A percentile compares a stretch with the other conserved stretches of the same genome.
These are phyloP conservation scores for Burhinus bistriatus DNA, from an alignment of 2,113 vertebrate species.

Conservation along the genomic window DNA sequence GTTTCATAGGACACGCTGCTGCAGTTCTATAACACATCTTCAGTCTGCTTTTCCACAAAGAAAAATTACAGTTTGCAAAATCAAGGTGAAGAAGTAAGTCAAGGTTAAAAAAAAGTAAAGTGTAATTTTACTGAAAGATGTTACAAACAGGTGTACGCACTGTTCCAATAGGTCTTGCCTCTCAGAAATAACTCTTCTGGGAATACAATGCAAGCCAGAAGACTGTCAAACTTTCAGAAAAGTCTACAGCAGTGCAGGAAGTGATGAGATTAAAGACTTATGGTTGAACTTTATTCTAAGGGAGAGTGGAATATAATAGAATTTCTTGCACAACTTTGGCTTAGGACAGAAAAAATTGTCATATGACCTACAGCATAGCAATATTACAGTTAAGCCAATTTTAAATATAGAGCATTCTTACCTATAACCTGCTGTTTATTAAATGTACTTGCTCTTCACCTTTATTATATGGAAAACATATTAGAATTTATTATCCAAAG, in stretches of 20 bases:
- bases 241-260: not conserved
- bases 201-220: not conserved
- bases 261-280: not conserved
- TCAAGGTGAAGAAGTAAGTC: not conserved
- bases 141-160: not conserved
- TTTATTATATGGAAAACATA: not conserved
- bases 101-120: not conserved
- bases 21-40: not conserved
- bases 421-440: not conserved
- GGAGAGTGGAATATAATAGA: not conserved
- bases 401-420: not conserved
- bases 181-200: not conserved
- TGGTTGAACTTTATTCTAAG: not conserved
- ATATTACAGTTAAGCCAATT: not conserved
- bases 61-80: not conserved
- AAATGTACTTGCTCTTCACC: not conserved
- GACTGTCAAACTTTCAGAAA: not conserved
- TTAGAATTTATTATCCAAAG: not conserved
- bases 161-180: not conserved
- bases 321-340: not conserved
- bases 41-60: not conserved
- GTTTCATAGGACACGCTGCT: not conserved
- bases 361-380: not conserved
- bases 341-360: not conserved
- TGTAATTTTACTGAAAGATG: not conserved